A percentile compares a stretch with the other conserved stretches of the same genome.
Evolutionary conservation across 2,113 vertebrate genomes (phyloP).

Genomic region (Megaleporinus macrocephalus): DNA sequence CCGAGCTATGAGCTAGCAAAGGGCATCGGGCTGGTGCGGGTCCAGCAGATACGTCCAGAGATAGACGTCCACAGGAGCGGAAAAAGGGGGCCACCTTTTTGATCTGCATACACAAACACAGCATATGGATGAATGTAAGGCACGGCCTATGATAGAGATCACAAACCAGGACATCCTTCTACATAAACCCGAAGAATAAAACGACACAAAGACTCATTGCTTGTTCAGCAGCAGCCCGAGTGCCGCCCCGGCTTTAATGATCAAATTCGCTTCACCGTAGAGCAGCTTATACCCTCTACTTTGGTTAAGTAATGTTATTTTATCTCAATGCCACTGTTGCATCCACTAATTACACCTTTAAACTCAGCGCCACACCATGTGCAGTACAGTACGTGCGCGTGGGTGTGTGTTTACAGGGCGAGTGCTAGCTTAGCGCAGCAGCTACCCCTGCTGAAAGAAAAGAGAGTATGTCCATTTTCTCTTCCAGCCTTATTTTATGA

Average conservation of each 20-base stretch:
- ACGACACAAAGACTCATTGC: not conserved
- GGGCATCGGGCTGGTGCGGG: not conserved
- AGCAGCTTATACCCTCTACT: not conserved
- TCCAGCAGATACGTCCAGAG: constrained; percentile 1
- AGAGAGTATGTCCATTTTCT: constrained; percentile 18
- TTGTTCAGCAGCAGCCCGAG: not conserved
- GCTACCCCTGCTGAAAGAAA: constrained; percentile 57
- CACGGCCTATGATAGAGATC: not conserved
- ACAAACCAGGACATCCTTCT: not conserved
- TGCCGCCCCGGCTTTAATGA: no score
- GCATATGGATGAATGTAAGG: not conserved
- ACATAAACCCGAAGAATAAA: not conserved
- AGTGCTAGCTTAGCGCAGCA: constrained; percentile 46
- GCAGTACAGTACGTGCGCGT: constrained; percentile 11
- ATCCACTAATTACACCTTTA: not conserved
- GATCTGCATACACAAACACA: not conserved
- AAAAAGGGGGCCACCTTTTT: not conserved
- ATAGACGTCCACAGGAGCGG: not conserved
- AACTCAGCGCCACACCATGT: not conserved
- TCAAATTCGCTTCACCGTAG: not conserved
- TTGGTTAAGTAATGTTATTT: not conserved
- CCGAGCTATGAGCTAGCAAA: not conserved
- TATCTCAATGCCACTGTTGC: not conserved
- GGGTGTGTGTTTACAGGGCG: constrained; percentile 10
- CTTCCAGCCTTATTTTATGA: not conserved